Base-by-base conservation (phyloP, 1,140 invertebrate genomes). In the Drosophila repletoides region DNA sequence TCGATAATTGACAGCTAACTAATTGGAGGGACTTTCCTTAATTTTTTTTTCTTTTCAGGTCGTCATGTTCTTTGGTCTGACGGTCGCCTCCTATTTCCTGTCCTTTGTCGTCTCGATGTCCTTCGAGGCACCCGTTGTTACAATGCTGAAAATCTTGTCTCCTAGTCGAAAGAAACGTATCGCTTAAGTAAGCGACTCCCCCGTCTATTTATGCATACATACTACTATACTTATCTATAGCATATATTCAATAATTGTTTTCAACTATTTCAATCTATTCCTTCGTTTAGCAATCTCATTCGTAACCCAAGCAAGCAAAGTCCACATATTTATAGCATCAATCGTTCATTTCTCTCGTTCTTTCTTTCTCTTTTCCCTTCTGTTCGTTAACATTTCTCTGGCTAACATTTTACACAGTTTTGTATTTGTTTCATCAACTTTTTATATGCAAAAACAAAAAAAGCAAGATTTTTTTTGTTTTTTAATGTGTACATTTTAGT, bases 121-220 rank as follows among this genome's bases (percentile, higher is more conserved):
- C 0, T 96, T 96, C 83, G 95, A 97, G 91, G 95, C 95, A 46
- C 95, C 95, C 15, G 92, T 95, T 28, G 95, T 97, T 46, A 95
- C 95, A 69, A 95, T 96, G 93, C 91, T 97, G n/a, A 95, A 95
- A 90, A 95, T 96, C 67, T 84, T 96, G 3, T 92, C 94, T 3
- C 94, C 95, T 24, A 93, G 92, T 71, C 92, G 93, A 80, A 92
- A 93, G 68, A 93, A 92, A 72, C 87, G 88, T 55, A 58, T 90
- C 45, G 86, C 88, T 66, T 90, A 86, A 72, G 45, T 24, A 12
- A 10, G 24, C 36, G 34, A 7, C 7, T 21, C 26, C 34, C 43
- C 15, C 34, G 29, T 40, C 24, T 84, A 84, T 86, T 86, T 84
- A 86, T 84, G 61, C 61, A 43, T 36, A 53, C 28, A 40, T 38